These are phyloP conservation scores for Paraplagusia blochii DNA, from an alignment of 2,113 vertebrate genomes.

Conservation along the genomic window DNA sequence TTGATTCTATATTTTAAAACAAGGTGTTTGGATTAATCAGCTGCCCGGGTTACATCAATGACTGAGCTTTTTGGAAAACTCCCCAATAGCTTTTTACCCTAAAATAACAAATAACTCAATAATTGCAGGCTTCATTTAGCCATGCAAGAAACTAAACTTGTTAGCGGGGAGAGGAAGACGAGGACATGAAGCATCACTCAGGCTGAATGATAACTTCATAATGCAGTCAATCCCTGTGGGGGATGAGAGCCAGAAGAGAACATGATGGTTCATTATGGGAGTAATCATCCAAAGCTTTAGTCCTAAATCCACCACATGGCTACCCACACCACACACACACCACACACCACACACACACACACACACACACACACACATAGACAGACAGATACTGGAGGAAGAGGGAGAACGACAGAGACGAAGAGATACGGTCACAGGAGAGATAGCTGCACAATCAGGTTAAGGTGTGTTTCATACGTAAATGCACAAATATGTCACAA, in stretches of 20 bases:
- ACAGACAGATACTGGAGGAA: conserved; percentile 21
- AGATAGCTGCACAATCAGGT: conserved; percentile 18
- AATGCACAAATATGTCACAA: conserved; percentile 1
- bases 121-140: conserved; percentile 23
- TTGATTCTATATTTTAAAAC: conserved; percentile 1
- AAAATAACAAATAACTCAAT: too few relatives aligned
- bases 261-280: conserved; percentile 68
- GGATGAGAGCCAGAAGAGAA: conserved; percentile 55
- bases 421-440: conserved; percentile 25
- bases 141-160: conserved; percentile 20
- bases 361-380: conserved; percentile 28
- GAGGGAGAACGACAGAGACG: conserved; percentile 2
- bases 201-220: conserved; percentile 60
- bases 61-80: conserved; percentile 20
- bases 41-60: background rate
- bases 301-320: conserved; percentile 65
- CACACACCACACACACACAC: conserved; percentile 21
- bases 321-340: conserved; percentile 37
- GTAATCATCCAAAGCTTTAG: conserved; percentile 67
- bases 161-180: conserved; percentile 33
- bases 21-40: background rate
- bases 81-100: background rate
- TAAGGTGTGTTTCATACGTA: conserved; percentile 9
- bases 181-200: conserved; percentile 40
- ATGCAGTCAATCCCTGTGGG: conserved; percentile 56